These are phyloP conservation scores for Mola mola DNA, from an alignment of 2,113 vertebrate species.

Conservation along the genomic window DNA sequence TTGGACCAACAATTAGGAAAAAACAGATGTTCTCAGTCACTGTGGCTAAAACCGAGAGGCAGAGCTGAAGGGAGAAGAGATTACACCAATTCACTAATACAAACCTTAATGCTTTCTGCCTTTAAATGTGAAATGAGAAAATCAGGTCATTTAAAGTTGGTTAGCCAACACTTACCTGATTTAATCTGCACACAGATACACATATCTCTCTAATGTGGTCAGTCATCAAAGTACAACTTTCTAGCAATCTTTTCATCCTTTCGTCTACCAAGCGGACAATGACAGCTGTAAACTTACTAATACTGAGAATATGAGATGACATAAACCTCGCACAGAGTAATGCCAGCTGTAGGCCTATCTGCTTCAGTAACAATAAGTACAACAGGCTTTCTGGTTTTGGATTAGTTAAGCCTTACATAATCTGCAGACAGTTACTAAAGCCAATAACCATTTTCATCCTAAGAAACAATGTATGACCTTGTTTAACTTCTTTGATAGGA, in stretches of 20 bases:
- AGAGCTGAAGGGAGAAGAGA: constrained; percentile 44
- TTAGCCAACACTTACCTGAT: constrained; percentile 25
- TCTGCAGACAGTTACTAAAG: constrained; percentile 17
- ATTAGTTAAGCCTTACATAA: constrained; percentile 51
- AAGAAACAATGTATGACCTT: constrained; percentile 14
- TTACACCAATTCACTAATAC: constrained; percentile 69
- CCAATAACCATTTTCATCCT: constrained; percentile 30
- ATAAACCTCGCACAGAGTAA: constrained; percentile 47
- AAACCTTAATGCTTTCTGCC: constrained; percentile 53
- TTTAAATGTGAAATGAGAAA: constrained; percentile 50
- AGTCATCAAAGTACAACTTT: constrained; percentile 36
- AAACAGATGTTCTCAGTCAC: constrained; percentile 37
- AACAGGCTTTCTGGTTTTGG: constrained; percentile 40
- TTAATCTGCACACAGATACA: constrained; percentile 26
- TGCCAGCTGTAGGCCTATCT: constrained; percentile 29
- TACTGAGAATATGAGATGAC: constrained; percentile 53
- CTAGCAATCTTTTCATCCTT: constrained; percentile 27
- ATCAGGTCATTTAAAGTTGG: constrained; percentile 40
- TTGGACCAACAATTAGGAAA: constrained; percentile 20
- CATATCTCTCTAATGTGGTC: constrained; percentile 30
- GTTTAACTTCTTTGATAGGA: constrained; percentile 17
- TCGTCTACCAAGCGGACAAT: constrained; percentile 36
- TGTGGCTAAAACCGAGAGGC: constrained; percentile 25
- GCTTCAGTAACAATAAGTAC: constrained; percentile 62
- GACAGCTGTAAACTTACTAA: constrained; percentile 49